phyloP scores from a whole-genome alignment of 92 coral and sea anemone species.

The Bergia sp. region DNA sequence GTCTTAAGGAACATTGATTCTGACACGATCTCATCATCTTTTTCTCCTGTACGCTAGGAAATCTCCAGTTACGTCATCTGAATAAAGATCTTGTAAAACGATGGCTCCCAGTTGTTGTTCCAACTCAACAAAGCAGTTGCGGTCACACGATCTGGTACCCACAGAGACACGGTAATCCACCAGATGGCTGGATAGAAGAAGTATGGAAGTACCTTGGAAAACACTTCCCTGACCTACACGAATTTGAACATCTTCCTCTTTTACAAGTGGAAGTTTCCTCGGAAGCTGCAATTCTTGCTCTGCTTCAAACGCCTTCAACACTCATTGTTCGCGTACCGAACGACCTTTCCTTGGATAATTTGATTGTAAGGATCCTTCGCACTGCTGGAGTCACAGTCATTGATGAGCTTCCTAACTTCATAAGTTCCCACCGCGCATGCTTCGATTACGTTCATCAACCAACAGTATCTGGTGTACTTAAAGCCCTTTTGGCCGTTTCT shows the following conservation, averaged over 20 bases:
- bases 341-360: conserved; percentile 26
- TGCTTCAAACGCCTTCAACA: conserved; percentile 57
- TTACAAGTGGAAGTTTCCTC: conserved; percentile 55
- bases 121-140: conserved; percentile 46
- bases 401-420: conserved; percentile 47
- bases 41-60: conserved; percentile 15
- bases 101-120: conserved; percentile 61
- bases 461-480: conserved; percentile 30
- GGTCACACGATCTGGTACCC: conserved; percentile 65
- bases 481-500: conserved; percentile 24
- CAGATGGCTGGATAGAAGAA: conserved; percentile 69
- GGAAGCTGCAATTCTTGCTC: conserved; percentile 43
- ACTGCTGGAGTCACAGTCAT: conserved; percentile 46
- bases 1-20: no score
- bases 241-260: conserved; percentile 67
- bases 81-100: conserved; percentile 47
- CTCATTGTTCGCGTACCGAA: conserved; percentile 45
- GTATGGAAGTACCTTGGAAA: conserved; percentile 76
- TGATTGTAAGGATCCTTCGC: conserved; percentile 20
- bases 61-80: conserved; percentile 71
- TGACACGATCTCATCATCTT: no score
- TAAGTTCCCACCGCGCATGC: conserved; percentile 34
- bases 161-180: conserved; percentile 48
- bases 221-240: conserved; percentile 58
- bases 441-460: conserved; percentile 36